A percentile compares a stretch with the other conserved stretches of the same genome.
Conservation (phyloP, 1,140 invertebrate genomes). For the Psilanteris sp. region DNA sequence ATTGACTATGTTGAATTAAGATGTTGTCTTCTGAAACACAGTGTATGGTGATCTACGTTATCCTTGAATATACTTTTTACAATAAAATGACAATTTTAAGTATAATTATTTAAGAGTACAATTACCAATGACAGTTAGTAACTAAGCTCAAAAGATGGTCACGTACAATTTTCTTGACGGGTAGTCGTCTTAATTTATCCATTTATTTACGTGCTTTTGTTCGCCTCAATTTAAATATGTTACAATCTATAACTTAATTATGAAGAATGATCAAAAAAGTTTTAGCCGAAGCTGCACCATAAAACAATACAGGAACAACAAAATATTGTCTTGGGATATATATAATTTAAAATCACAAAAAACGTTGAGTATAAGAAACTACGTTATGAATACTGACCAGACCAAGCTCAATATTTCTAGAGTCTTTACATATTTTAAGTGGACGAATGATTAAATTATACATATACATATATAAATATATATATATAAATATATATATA, state of each 20-base stretch:
- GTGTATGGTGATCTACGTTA: too few species aligned
- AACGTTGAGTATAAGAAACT: constrained; percentile 63
- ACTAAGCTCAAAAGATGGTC: constrained; percentile 38
- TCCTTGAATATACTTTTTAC: background rate
- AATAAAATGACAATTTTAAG: constrained; percentile 4
- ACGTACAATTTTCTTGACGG: constrained; percentile 38
- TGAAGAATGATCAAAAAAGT: constrained; percentile 12
- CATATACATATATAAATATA: constrained; percentile 40
- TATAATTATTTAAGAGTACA: constrained; percentile 26
- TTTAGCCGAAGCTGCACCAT: constrained; percentile 64
- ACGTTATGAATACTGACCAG: constrained; percentile 78
- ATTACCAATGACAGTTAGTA: constrained; percentile 18
- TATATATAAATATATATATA: constrained; percentile 51
- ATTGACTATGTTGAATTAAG: background rate
- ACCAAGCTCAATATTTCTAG: constrained; percentile 81
- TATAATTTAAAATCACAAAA: constrained; percentile 49
- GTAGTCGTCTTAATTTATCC: constrained; percentile 28
- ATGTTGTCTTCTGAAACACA: background rate
- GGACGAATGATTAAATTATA: constrained; percentile 71
- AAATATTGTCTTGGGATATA: constrained; percentile 23
- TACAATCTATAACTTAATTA: constrained; percentile 3
- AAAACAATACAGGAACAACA: constrained; percentile 13
- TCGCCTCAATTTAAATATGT: too few species aligned
- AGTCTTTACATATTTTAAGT: constrained; percentile 78
- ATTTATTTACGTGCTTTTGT: too few species aligned